Conservation (phyloP, 2,113 vertebrate genomes). For the Ahaetulla prasina region DNA sequence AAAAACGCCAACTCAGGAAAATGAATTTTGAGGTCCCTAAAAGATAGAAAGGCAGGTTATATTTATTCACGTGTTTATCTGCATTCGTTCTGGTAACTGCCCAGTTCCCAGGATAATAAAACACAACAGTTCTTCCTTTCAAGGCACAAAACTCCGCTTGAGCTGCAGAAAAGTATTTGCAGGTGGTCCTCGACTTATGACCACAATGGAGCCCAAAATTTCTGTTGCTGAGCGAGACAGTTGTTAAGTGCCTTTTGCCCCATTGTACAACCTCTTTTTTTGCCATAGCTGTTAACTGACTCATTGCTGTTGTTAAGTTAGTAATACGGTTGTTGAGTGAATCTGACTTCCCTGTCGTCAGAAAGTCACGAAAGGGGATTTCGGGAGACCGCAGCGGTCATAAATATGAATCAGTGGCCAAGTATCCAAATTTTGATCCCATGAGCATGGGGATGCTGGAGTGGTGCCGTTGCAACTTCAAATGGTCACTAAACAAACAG, state of each 20-base stretch:
- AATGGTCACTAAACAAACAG: too few relatives aligned
- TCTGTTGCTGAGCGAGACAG: background rate
- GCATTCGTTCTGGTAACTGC: background rate
- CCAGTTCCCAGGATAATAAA: background rate
- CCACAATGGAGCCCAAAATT: background rate
- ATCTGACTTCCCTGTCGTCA: background rate
- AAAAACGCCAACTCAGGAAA: constrained; percentile 44
- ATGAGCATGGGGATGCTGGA: background rate
- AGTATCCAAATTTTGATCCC: background rate
- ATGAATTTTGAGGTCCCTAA: constrained; percentile 12
- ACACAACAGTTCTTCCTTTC: background rate
- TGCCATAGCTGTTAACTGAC: too few relatives aligned
- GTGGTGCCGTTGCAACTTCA: too few relatives aligned
- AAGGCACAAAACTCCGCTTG: background rate
- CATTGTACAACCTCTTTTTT: background rate
- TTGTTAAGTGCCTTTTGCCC: background rate
- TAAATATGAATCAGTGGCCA: background rate
- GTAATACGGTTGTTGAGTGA: background rate
- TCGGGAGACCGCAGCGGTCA: too few relatives aligned
- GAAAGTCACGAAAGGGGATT: background rate
- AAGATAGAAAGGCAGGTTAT: background rate
- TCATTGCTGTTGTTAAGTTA: background rate
- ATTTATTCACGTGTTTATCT: background rate
- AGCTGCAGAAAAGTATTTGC: background rate
- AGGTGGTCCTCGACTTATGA: too few relatives aligned